Evolutionary conservation across 2,113 vertebrate species (phyloP), one percentile per base, ranked within the genome.

Genomic region (Zosterops hypoxanthus): DNA sequence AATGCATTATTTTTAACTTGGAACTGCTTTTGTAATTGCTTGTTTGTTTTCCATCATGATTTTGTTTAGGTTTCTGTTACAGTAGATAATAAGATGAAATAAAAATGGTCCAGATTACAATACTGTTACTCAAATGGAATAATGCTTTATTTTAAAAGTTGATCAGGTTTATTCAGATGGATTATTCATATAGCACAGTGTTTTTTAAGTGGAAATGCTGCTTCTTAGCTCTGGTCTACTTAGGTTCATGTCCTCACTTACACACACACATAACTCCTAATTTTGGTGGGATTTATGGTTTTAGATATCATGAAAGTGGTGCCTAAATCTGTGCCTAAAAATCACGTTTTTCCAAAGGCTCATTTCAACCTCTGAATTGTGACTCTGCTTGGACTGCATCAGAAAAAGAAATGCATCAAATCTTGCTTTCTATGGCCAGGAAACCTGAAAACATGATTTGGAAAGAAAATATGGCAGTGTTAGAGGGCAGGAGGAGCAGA

Each of bases 371-470:
- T 46, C 34, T 64, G 5, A 4, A 47, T 64, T 5, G 34, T 52
- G 17, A 34, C 20, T 61, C 14, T 20, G 3, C 12, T 28, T 34
- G 8, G 12, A 29, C 29, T 29, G 6, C 0, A 0, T n/a, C 6
- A 56, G 76, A 60, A 69, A 17, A 5, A 65, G 19, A 53, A 55
- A 10, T 53, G 5, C 5, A 39, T 13, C 44, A 39, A 61, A 57
- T 36, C 5, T 70, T 88, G 7, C 1, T n/a, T 79, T 90, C 8
- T 49, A 0, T 22, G 17, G 14, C 12, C 28, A 81, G 28, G 2
- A 89, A 78, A 57, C 3, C 4, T 57, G 7, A 22, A 69, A 84
- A 60, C 0, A 47, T 6, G 2, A 42, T 33, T 64, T 42, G 15
- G 21, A 80, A 55, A 23, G 8, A 55, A 59, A 88, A 42, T 8